These are phyloP conservation scores for Myzus persicae DNA, from an alignment of 1,140 invertebrate genomes.

Conservation along the genomic window DNA sequence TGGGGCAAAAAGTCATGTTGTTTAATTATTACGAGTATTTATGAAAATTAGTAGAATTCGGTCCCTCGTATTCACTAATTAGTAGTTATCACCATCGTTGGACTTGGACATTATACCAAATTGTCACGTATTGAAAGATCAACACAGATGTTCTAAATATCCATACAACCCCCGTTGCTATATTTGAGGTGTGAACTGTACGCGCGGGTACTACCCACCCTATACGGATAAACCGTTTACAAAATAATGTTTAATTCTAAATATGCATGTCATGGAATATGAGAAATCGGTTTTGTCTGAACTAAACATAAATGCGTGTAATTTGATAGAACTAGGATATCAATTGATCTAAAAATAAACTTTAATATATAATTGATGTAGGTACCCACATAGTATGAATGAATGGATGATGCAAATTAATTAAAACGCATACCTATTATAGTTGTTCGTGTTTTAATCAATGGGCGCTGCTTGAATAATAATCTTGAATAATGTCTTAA, in stretches of 20 bases:
- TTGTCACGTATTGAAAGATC: background rate
- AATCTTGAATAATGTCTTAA: background rate
- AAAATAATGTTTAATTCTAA: background rate
- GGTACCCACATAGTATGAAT: background rate
- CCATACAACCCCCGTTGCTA: background rate
- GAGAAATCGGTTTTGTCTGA: background rate
- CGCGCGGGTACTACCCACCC: too few relatives aligned
- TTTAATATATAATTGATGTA: too few relatives aligned
- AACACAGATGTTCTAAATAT: background rate
- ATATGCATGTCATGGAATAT: background rate
- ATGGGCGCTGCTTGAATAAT: background rate
- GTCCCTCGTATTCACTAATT: background rate
- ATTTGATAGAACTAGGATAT: background rate
- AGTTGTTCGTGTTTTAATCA: background rate
- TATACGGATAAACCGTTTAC: background rate
- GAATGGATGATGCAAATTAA: background rate
- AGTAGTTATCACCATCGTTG: background rate
- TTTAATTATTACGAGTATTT: background rate
- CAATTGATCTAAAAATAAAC: too few relatives aligned
- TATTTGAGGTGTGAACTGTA: background rate
- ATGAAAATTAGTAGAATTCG: background rate
- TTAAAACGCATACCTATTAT: background rate
- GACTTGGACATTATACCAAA: background rate
- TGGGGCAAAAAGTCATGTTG: background rate
- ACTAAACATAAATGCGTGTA: too few relatives aligned